Evolutionary conservation across 2,888 invertebrate genomes (phyloP).

Genomic region (Baccha elongata): DNA sequence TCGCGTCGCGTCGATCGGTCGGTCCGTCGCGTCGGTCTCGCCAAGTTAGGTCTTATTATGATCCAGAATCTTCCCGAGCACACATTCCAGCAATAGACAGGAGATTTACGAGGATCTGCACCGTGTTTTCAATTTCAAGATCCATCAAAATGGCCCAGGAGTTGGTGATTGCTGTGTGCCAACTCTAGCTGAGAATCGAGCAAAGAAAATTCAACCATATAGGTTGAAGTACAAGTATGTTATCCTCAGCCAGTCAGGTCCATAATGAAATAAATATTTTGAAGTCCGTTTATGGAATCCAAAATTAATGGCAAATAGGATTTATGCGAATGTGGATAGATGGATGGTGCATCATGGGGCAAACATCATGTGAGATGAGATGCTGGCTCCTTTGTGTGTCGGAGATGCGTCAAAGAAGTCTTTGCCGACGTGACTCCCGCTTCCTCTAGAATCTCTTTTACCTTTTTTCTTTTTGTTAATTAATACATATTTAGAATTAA

Average conservation of each 20-base stretch:
- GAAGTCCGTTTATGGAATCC: conserved; percentile 71
- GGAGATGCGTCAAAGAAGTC: conserved; percentile 37
- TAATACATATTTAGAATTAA: conserved; percentile 72
- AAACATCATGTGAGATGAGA: neutral
- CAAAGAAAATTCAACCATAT: neutral
- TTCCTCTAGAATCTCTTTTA: conserved; percentile 12
- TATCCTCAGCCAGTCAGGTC: neutral
- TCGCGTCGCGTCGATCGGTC: conserved; percentile 37
- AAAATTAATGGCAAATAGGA: conserved; percentile 72
- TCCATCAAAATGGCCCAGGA: conserved; percentile 55
- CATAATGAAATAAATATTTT: conserved; percentile 73
- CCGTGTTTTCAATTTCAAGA: conserved; percentile 70
- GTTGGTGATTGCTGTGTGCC: conserved; percentile 35
- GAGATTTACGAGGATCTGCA: conserved; percentile 68
- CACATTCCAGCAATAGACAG: conserved; percentile 31
- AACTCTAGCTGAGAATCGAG: conserved; percentile 12
- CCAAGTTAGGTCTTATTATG: conserved; percentile 35
- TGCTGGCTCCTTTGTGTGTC: conserved; percentile 5
- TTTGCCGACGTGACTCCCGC: neutral
- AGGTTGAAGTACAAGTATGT: conserved; percentile 1
- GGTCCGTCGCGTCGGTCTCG: neutral
- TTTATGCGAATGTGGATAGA: conserved; percentile 69
- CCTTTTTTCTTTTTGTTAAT: conserved; percentile 55
- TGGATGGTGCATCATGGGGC: conserved; percentile 14
- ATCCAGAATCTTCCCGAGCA: conserved; percentile 51